These are phyloP conservation scores for Lanius collurio DNA, from an alignment of 2,113 vertebrate genomes.

Conservation along the genomic window DNA sequence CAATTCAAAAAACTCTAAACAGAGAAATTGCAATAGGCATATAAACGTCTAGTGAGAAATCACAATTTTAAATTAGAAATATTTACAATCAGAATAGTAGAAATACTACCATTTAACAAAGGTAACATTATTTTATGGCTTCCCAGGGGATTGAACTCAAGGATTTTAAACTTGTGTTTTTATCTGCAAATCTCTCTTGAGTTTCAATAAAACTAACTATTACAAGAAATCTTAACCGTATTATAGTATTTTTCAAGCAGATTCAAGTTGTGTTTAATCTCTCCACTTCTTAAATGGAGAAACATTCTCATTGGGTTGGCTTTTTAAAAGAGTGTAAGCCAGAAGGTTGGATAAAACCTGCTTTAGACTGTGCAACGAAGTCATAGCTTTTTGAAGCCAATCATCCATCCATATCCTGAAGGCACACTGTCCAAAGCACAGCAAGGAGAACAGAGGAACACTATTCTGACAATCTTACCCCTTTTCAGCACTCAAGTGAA, in stretches of 20 bases:
- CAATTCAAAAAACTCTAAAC: background rate
- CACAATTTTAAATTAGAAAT: background rate
- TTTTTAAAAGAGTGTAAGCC: background rate
- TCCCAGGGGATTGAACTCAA: slow-evolving; percentile 9
- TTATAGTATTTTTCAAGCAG: background rate
- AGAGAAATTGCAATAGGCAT: background rate
- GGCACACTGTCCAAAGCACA: background rate
- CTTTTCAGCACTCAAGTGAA: background rate
- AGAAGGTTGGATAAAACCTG: background rate
- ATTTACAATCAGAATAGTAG: background rate
- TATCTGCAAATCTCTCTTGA: background rate
- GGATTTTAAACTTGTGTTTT: background rate
- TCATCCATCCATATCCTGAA: background rate
- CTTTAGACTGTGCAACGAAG: background rate
- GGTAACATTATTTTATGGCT: background rate
- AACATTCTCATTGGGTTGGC: background rate
- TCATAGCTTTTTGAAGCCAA: background rate
- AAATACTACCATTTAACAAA: slow-evolving; percentile 19
- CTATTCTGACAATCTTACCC: background rate
- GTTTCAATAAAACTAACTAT: background rate
- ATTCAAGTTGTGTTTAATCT: background rate
- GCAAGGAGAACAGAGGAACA: background rate
- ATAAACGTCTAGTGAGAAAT: background rate
- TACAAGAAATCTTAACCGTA: background rate
- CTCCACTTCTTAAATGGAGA: background rate